Base-by-base conservation (phyloP, 2,113 vertebrate species). In the Acanthochromis polyacanthus region DNA sequence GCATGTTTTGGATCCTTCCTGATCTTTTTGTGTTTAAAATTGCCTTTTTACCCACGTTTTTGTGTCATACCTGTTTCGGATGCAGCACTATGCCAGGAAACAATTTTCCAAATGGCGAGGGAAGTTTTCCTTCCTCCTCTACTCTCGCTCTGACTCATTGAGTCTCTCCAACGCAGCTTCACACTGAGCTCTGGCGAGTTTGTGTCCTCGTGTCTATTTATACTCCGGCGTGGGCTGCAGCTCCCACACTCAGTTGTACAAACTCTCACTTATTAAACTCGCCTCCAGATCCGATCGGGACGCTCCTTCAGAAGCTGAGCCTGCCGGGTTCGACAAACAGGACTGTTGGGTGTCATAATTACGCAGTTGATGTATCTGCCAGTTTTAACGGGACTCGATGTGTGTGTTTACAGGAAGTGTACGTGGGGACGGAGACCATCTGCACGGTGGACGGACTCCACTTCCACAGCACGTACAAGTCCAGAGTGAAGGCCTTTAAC, bases 381-480 rank as follows among this genome's bases (percentile, higher is more conserved):
- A 58, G 43, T 5, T 79, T n/a, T 77, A 32, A 78, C 74, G 75
- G 75, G 67, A 81, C 79, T 52, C 12, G 0, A 61, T 59, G 64
- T 75, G 56, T 81, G 69, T 88, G 63, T 68, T 75, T 61, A 17
- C 91, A 99, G 98, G 98, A 99, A 89, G 98, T 99, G 46, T 99
- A 99, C 2, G 98, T 99, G 71, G 98, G 98, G 22, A 96, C 96
- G 76, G 98, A 99, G 93, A 99, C 96, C 66, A 99, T 99, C 95
- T 99, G 98, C 94, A 99, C 98, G 0, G 98, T 99, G 94, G 98
- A 99, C 0, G 98, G 98, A 8, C 97, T 99, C 65, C 98, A 99
- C 93, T 99, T 98, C 95, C 97, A 99, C 95, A 99, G 98, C 95
- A 98, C 96, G 0, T 99, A 99, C 91, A 98, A 95, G 12, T 96